These are phyloP conservation scores for Sarcophaga peregrina DNA, from an alignment of 1,140 invertebrate genomes.

Conservation along the genomic window DNA sequence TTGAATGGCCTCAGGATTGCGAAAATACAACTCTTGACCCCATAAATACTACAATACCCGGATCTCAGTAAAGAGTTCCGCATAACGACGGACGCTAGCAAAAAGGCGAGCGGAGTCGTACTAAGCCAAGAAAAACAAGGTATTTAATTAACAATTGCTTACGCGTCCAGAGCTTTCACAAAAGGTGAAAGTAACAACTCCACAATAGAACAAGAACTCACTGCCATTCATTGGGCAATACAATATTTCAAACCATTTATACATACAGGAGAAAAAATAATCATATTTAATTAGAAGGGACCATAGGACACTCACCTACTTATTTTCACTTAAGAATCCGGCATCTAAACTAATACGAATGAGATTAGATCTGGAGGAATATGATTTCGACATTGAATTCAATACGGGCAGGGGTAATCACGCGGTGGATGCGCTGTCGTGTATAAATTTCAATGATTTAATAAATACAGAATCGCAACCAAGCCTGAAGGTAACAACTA, in stretches of 20 bases:
- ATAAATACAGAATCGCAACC: too few species aligned
- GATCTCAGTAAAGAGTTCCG: background rate
- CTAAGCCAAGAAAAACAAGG: too few species aligned
- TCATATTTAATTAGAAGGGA: constrained; percentile 68
- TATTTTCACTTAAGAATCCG: constrained; percentile 59
- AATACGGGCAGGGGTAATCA: constrained; percentile 53
- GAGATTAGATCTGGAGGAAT: constrained; percentile 37
- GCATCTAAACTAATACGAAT: constrained; percentile 51
- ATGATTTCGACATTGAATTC: constrained; percentile 51
- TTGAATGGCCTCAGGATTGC: background rate
- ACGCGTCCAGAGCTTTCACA: constrained; percentile 2
- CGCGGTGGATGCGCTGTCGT: constrained; percentile 56
- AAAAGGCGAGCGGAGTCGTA: constrained; percentile 18
- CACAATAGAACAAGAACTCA: too few species aligned
- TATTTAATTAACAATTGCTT: background rate
- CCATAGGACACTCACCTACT: constrained; percentile 65
- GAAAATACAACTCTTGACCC: background rate
- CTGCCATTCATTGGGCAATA: too few species aligned
- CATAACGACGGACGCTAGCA: constrained; percentile 12
- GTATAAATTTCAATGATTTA: constrained; percentile 15
- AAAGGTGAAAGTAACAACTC: constrained; percentile 23
- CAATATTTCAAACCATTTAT: too few species aligned
- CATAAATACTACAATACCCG: background rate
- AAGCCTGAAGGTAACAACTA: too few species aligned
- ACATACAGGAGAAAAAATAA: constrained; percentile 65